Base-by-base conservation (phyloP, 2,113 vertebrate genomes). In the Chaetura pelagica region DNA sequence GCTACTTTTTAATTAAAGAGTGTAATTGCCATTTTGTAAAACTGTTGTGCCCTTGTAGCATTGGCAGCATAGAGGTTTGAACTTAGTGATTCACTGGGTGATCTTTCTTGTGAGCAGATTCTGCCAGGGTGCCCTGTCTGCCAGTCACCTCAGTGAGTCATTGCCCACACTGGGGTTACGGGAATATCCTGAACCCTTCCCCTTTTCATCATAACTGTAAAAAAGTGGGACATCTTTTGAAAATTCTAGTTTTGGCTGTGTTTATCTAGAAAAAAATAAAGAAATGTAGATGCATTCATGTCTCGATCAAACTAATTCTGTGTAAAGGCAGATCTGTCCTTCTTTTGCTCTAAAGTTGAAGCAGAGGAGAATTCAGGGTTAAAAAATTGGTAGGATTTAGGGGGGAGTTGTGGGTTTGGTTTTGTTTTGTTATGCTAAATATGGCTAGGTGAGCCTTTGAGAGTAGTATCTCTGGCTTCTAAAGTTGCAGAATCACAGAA, bases 21-120 rank as follows among this genome's bases (percentile, higher is more conserved):
- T 19, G 9, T 57, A 67, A 42, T 32, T 71, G 29, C 34, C 6
- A 3, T 26, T 92, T 84, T 69, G 10, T 4, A 64, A 42, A 66
- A 46, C 27, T 61, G n/a, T 52, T 77, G 2, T 2, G 0, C 46
- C 24, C 0, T 0, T 58, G 35, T 73, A 61, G 48, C 27, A 9
- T 46, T 77, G 63, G n/a, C 35, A 58, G 58, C 1, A 2, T 46
- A 80, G 40, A 57, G 40, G 27, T 74, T 84, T 89, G 55, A 73
- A 76, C 51, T 57, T 40, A 51, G 21, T 54, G 0, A 69, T 66
- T 84, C 26, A 3, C 9, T 30, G 40, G 10, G 19, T 54, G 8
- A 83, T 84, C n/a, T 61, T 83, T 68, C 40, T 54, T 58, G 46
- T 46, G 59, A 92, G 76, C 51, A 88, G 32, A 61, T 82, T 64